Evolutionary conservation across 2,888 invertebrate genomes (phyloP).

Genomic region (Acanthosepion lycidas): DNA sequence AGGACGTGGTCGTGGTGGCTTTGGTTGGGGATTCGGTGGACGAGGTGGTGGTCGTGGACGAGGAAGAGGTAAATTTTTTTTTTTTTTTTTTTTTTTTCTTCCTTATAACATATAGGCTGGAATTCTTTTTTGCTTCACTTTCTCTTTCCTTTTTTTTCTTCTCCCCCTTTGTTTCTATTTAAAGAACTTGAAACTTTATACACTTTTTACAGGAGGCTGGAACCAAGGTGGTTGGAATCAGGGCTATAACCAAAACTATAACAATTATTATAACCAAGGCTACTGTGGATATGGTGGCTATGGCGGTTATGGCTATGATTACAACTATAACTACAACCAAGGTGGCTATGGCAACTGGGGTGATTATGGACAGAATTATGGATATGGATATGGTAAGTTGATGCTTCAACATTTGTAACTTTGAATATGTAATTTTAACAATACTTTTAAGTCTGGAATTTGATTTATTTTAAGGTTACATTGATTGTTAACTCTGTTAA

Average conservation of each 20-base stretch:
- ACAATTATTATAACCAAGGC: slow-evolving; percentile 71
- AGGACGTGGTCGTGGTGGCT: slow-evolving; percentile 66
- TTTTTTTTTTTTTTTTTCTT: no score
- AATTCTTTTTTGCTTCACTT: not conserved
- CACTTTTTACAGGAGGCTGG: slow-evolving; percentile 50
- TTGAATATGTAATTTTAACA: not conserved
- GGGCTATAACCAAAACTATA: slow-evolving; percentile 58
- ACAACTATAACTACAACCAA: slow-evolving; percentile 53
- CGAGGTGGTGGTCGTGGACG: slow-evolving; percentile 65
- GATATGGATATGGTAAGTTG: slow-evolving; percentile 56
- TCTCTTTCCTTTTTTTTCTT: not conserved
- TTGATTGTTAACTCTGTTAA: no score
- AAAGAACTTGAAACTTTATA: no score
- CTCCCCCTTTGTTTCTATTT: no score
- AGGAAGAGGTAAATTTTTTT: slow-evolving; percentile 59
- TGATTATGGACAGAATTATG: slow-evolving; percentile 55
- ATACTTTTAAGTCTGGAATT: no score
- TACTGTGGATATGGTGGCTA: slow-evolving; percentile 76
- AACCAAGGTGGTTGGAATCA: slow-evolving; percentile 59
- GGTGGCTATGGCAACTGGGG: slow-evolving; percentile 56
- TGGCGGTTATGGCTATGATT: slow-evolving; percentile 80
- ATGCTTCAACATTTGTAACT: not conserved
- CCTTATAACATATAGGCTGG: slow-evolving; percentile 36
- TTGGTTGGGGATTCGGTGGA: slow-evolving; percentile 60
- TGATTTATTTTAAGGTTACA: no score